Evolutionary conservation across 2,888 invertebrate genomes (phyloP), one percentile per base, ranked within the genome.

Genomic region (Metacarcinus magister): DNA sequence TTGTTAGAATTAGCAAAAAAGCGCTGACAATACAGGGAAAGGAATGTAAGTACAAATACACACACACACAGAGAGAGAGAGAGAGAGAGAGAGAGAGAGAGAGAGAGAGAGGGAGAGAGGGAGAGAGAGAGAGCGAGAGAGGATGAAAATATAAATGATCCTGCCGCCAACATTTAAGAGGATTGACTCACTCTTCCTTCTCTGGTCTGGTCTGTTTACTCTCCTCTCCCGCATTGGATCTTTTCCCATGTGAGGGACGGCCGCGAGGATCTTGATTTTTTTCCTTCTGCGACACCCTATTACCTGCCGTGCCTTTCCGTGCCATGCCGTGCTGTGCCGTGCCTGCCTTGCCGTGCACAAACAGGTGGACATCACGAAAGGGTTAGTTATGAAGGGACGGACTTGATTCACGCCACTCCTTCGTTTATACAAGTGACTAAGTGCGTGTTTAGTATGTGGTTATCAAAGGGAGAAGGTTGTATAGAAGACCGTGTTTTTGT

Each of bases 101-200:
- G 75, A 75, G 75, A 75, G 75, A 75, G 75, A 75, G 75, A 75
- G 75, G 32, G 82, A 82, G 82, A 82, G 82, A 82, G 82, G 32
- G 82, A 82, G 82, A 82, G 82, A 82, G 82, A 82, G 82, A 82
- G 82, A 82, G 82, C 28, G 82, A 82, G 82, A 82, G 82, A 82
- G 32, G 32, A 82, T 82, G 13, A 82, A 32, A 82, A 67, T 67
- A 67, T 67, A 67, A 82, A 82, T 32, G 82, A 82, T 28, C 28
- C 32, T 82, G 82, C 32, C 32, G 82, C 32, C 82, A 82, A 32
- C 82, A 82, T 82, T 82, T 82, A 82, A 82, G 32, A 82, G 82
- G 82, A 82, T 82, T 32, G 82, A 32, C 32, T 82, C 32, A 23
- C 82, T 82, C 32, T 82, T 82, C 32, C 32, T 82, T 32, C 32